Percentiles rank a stretch among this genome's conserved stretches.
Evolutionary conservation across 2,888 invertebrate species (phyloP).

Genomic region (Osedax fenrisi): DNA sequence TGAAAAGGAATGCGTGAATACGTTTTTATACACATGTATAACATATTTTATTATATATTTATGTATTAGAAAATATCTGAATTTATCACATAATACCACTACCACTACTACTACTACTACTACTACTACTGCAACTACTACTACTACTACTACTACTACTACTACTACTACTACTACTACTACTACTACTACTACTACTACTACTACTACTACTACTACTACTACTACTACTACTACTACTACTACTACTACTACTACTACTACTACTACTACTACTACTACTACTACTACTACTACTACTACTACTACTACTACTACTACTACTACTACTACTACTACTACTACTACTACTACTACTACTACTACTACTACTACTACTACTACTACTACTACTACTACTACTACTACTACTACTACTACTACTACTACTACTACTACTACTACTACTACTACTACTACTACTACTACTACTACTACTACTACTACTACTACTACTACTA

Average conservation of each 20-base stretch:
- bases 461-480: background rate
- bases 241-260: background rate
- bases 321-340: background rate
- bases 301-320: background rate
- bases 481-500: background rate
- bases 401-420: background rate
- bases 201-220: background rate
- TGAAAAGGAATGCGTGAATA: too few species aligned
- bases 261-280: background rate
- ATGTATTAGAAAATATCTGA: too few species aligned
- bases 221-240: background rate
- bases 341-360: background rate
- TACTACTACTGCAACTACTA: background rate
- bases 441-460: background rate
- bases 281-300: background rate
- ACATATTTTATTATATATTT: too few species aligned
- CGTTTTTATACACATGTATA: too few species aligned
- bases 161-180: background rate
- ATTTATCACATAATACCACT: too few species aligned
- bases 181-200: background rate
- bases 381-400: background rate
- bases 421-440: background rate
- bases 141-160: background rate
- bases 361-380: background rate
- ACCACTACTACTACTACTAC: too few species aligned